A percentile compares a stretch with the other conserved stretches of the same genome.
These are phyloP conservation scores for Caenorhabditis virilis DNA, from an alignment of 2,888 invertebrate species.

Conservation along the genomic window DNA sequence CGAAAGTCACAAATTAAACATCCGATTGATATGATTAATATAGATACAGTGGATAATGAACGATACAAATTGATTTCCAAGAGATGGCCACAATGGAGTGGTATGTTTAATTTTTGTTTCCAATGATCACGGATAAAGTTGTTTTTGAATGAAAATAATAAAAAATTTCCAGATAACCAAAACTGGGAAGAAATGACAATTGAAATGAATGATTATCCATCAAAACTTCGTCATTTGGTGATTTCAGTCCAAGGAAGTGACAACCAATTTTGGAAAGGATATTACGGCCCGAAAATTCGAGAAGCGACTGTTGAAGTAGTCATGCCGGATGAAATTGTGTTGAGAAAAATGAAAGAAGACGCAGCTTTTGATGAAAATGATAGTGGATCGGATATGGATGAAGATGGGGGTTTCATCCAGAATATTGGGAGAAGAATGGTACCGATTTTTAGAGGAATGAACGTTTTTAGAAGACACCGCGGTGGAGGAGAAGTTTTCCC, in stretches of 20 bases:
- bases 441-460: too few relatives aligned
- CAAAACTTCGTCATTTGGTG: not conserved
- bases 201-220: conserved; percentile 1
- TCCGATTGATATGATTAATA: too few relatives aligned
- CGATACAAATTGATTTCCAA: not conserved
- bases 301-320: not conserved
- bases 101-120: too few relatives aligned
- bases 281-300: conserved; percentile 1
- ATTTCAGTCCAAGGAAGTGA: not conserved
- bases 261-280: conserved; percentile 3
- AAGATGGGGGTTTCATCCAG: too few relatives aligned
- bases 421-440: too few relatives aligned
- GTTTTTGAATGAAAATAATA: not conserved
- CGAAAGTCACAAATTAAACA: not conserved
- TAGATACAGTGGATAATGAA: not conserved
- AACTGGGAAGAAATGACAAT: not conserved
- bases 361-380: too few relatives aligned
- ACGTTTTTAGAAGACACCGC: too few relatives aligned
- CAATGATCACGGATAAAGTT: too few relatives aligned
- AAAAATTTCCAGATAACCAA: not conserved
- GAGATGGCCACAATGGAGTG: not conserved
- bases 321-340: not conserved
- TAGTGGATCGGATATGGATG: too few relatives aligned
- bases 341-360: too few relatives aligned
- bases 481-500: too few relatives aligned